Conservation (phyloP, 2,888 invertebrate species). For the Nephrotoma appendiculata region DNA sequence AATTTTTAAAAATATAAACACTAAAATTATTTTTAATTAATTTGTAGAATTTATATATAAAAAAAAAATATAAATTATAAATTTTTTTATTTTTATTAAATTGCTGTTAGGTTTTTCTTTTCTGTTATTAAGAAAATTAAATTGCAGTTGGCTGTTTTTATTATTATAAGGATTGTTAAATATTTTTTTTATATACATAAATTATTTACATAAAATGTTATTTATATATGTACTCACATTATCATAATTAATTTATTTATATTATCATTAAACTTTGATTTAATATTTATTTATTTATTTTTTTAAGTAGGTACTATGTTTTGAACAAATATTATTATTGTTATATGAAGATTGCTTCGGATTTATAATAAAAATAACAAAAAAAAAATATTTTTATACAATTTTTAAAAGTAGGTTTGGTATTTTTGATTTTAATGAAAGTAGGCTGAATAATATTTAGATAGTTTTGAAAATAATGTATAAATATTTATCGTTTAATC, state of each 20-base stretch:
- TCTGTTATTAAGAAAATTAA: neutral
- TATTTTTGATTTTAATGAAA: neutral
- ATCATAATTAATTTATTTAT: neutral
- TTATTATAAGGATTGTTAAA: neutral
- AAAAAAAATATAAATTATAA: neutral
- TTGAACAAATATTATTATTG: constrained; percentile 2
- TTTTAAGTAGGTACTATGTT: neutral
- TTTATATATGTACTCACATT: neutral
- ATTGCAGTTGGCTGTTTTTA: neutral
- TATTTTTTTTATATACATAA: neutral
- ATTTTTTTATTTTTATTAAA: neutral
- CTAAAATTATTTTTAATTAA: neutral
- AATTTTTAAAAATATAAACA: neutral
- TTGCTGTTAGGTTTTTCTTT: neutral
- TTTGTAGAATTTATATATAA: neutral
- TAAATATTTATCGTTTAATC: neutral
- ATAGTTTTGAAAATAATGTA: neutral
- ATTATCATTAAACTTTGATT: neutral
- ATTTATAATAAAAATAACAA: neutral
- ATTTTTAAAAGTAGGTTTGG: neutral
- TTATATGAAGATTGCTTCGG: constrained; percentile 2
- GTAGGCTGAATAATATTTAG: neutral
- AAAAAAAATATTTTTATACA: neutral
- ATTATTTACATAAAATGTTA: neutral
- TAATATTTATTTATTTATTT: neutral